These are phyloP conservation scores for Lithophane socia DNA, from an alignment of 2,888 invertebrate genomes.

Conservation along the genomic window DNA sequence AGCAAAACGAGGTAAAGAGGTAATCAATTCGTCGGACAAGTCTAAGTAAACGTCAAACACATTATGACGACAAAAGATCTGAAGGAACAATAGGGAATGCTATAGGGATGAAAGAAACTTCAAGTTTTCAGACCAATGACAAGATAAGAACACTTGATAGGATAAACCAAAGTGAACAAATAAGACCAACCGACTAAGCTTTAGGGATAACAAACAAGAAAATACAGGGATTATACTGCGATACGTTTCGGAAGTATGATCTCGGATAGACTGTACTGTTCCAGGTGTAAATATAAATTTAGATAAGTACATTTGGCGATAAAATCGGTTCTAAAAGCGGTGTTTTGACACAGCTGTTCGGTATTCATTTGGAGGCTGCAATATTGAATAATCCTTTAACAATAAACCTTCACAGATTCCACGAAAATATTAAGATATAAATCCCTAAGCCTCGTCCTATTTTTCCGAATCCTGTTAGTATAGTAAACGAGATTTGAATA, in stretches of 20 bases:
- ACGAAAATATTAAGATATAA: constrained; percentile 33
- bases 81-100: neutral
- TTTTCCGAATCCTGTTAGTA: constrained; percentile 27
- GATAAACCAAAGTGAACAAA: constrained; percentile 15
- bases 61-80: neutral
- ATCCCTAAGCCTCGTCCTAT: constrained; percentile 10
- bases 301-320: constrained; percentile 16
- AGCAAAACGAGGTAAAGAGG: neutral
- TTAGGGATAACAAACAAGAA: constrained; percentile 32
- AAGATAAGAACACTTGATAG: constrained; percentile 27
- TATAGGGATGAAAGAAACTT: neutral
- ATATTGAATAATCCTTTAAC: constrained; percentile 35
- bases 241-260: constrained; percentile 36
- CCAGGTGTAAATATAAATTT: constrained; percentile 36
- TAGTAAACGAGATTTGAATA: constrained; percentile 47
- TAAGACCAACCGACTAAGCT: constrained; percentile 6
- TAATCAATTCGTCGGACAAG: neutral
- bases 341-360: constrained; percentile 41
- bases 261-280: constrained; percentile 40
- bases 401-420: constrained; percentile 18
- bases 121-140: constrained; percentile 8
- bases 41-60: neutral
- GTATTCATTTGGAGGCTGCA: constrained; percentile 11
- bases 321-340: constrained; percentile 31
- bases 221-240: constrained; percentile 12